phyloP scores from a whole-genome alignment of 1,140 invertebrate species.

The Steinernema feltiae region DNA sequence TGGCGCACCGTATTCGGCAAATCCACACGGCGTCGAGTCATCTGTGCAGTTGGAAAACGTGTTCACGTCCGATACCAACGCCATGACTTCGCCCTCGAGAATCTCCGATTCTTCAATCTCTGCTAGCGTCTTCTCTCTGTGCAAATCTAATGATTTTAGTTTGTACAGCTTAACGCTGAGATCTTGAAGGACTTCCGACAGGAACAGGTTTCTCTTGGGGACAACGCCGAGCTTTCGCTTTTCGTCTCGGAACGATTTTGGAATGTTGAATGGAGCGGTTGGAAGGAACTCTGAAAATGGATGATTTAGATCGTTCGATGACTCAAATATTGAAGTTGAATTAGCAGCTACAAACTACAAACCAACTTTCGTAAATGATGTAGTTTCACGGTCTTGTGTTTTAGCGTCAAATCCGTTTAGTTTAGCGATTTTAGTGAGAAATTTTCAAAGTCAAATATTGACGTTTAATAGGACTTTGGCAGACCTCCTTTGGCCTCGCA shows the following conservation, averaged over 20 bases:
- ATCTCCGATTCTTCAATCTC: slow-evolving; percentile 17
- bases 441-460: too few relatives aligned
- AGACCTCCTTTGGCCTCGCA: too few relatives aligned
- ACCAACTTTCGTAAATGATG: too few relatives aligned
- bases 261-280: slow-evolving; percentile 14
- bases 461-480: too few relatives aligned
- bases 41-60: slow-evolving; percentile 27
- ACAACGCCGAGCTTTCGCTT: slow-evolving; percentile 13
- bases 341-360: too few relatives aligned
- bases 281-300: slow-evolving; percentile 19
- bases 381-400: too few relatives aligned
- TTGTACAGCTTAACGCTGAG: slow-evolving; percentile 25
- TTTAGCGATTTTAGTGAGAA: too few relatives aligned
- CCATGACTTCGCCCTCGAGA: slow-evolving; percentile 9
- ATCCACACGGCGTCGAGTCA: slow-evolving; percentile 22
- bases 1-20: slow-evolving; percentile 21
- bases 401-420: too few relatives aligned
- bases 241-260: not conserved
- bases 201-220: slow-evolving; percentile 19
- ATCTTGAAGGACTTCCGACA: slow-evolving; percentile 25
- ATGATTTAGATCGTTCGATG: not conserved
- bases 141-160: slow-evolving; percentile 17
- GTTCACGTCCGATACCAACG: slow-evolving; percentile 23
- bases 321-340: too few relatives aligned
- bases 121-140: slow-evolving; percentile 9